Evolutionary conservation across 1,140 invertebrate genomes (phyloP), one percentile per base, ranked within the genome.

Genomic region (Drosophila pseudoananassae): DNA sequence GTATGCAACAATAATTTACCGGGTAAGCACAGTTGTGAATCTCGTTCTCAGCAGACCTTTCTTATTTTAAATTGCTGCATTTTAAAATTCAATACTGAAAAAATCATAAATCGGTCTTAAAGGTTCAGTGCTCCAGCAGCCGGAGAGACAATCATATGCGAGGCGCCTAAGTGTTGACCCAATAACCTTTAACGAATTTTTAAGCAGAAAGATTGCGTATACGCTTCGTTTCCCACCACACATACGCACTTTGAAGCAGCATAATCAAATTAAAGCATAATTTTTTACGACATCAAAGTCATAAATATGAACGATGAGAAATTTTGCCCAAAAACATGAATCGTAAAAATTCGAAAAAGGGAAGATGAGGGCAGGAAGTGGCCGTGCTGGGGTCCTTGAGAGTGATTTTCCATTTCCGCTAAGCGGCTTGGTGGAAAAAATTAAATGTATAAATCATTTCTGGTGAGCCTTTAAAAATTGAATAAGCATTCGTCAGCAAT

Each of bases 261-360:
- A 88, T 88, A 88, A 88, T 88, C 83, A 88, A 88, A 88, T 88
- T 83, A 88, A 88, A 88, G 78, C 83, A 88, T 88, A 88, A 88
- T 88, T 83, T 88, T 88, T 88, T 88, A 88, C 84, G 79, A 88
- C 66, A 72, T 88, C 83, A 88, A 88, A 88, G 83, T 74, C 84
- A 88, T 88, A 88, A 88, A 88, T 88, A 64, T 83, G 57, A 88
- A 76, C 84, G 84, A 87, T 83, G 84, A 77, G 63, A 76, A 77
- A 73, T 74, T 80, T 68, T 79, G 76, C 57, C 55, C 65, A 58
- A 17, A 74, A 57, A 77, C 72, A 76, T 70, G 63, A 56, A 70
- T 76, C 72, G 55, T 76, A 75, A 65, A 70, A 61, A 15, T 2
- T 9, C 9, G 0, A 4, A 36, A 15, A 29, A 23, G 33, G 23